phyloP scores from a whole-genome alignment of 2,113 vertebrate species.

The Pterophyllum scalare region DNA sequence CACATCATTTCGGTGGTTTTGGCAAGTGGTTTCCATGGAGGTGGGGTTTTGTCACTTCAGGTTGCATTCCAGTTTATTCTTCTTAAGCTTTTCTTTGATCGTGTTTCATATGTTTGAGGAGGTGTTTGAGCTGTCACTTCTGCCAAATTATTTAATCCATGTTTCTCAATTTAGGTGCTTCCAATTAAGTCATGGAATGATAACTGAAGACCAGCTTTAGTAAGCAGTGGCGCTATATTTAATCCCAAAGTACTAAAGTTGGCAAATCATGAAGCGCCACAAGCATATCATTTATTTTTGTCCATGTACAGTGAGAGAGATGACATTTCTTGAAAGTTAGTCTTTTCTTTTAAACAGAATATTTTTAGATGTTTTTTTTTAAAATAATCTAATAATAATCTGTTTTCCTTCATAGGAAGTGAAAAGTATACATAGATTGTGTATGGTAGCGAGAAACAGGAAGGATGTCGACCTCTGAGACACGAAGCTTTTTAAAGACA shows the following conservation, averaged over 20 bases:
- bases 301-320: neutral
- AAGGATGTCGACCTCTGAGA: neutral
- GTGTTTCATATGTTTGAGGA: neutral
- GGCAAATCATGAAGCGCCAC: neutral
- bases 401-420: neutral
- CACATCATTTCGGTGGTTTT: constrained; percentile 45
- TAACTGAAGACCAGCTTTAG: neutral
- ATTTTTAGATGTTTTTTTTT: neutral
- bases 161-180: neutral
- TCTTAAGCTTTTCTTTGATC: neutral
- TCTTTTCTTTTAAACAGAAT: neutral
- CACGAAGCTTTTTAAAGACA: too few relatives aligned
- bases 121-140: neutral
- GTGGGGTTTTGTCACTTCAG: neutral
- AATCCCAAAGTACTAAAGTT: neutral
- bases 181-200: fast-evolving
- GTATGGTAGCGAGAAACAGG: neutral
- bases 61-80: neutral
- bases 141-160: neutral
- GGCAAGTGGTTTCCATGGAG: constrained; percentile 42
- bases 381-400: too few relatives aligned
- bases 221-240: neutral
- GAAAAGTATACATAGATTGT: neutral
- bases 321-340: neutral
- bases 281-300: neutral